These are phyloP conservation scores for Sphecodes monilicornis DNA, from an alignment of 2,888 invertebrate genomes.

Conservation along the genomic window DNA sequence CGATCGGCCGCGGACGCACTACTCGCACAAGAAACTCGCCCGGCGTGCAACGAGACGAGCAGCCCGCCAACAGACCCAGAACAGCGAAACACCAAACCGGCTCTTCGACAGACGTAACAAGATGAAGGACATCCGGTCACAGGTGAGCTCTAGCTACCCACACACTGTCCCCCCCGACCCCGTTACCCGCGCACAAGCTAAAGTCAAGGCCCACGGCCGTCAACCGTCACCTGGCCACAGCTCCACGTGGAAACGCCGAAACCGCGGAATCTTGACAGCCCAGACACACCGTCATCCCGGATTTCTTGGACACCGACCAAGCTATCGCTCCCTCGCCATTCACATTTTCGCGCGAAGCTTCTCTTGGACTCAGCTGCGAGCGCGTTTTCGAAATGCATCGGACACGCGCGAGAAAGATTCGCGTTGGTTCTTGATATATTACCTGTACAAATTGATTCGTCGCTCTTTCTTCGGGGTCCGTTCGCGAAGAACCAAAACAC, in stretches of 20 bases:
- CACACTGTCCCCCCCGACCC: slow-evolving; percentile 26
- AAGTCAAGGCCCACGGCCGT: slow-evolving; percentile 45
- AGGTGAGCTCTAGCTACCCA: slow-evolving; percentile 65
- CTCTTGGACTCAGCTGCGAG: background rate
- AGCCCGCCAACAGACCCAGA: slow-evolving; percentile 47
- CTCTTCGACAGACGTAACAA: slow-evolving; percentile 51
- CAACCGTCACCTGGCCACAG: background rate
- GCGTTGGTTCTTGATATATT: background rate
- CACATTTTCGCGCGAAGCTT: background rate
- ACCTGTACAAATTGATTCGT: background rate
- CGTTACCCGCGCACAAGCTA: slow-evolving; percentile 33
- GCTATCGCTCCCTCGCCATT: background rate
- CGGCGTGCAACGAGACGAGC: slow-evolving; percentile 3
- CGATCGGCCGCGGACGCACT: slow-evolving; percentile 63
- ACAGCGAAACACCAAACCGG: slow-evolving; percentile 50
- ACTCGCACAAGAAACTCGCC: background rate
- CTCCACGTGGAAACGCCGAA: slow-evolving; percentile 39
- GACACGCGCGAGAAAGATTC: background rate
- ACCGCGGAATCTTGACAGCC: background rate
- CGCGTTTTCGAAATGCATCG: background rate
- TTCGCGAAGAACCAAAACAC: too few relatives aligned
- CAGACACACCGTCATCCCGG: background rate
- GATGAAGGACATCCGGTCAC: slow-evolving; percentile 76
- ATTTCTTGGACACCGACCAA: background rate
- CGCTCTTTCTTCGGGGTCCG: too few relatives aligned